These are phyloP conservation scores for Cantharis rufa DNA, from an alignment of 2,888 invertebrate species.

Conservation along the genomic window DNA sequence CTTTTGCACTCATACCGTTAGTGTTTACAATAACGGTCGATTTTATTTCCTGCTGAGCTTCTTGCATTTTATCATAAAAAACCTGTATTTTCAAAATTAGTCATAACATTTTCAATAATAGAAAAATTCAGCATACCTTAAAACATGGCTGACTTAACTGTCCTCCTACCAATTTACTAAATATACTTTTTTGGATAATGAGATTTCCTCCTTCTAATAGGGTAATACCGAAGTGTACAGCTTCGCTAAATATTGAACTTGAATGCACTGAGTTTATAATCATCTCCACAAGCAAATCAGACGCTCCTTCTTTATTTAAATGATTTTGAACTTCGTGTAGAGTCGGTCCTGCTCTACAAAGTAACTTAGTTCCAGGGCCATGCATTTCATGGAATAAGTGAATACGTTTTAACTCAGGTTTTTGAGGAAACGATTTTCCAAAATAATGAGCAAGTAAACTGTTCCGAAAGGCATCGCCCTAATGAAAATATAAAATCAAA, in stretches of 20 bases:
- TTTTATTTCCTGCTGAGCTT: constrained; percentile 92
- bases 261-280: constrained; percentile 92
- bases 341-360: constrained; percentile 86
- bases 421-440: constrained; percentile 65
- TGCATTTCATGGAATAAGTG: constrained; percentile 67
- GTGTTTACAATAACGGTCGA: constrained; percentile 89
- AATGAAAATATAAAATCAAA: constrained; percentile 29
- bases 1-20: constrained; percentile 78
- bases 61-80: constrained; percentile 93
- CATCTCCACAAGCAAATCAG: constrained; percentile 94
- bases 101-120: background rate
- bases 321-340: constrained; percentile 93
- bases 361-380: constrained; percentile 85
- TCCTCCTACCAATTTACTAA: constrained; percentile 80
- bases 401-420: constrained; percentile 56
- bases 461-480: constrained; percentile 78
- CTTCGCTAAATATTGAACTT: constrained; percentile 91
- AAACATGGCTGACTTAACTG: constrained; percentile 94
- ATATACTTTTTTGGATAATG: constrained; percentile 92
- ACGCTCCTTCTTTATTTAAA: constrained; percentile 93
- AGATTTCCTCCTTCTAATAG: constrained; percentile 94
- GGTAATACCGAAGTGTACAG: constrained; percentile 94
- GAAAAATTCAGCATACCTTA: constrained; percentile 60
- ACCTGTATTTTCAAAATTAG: constrained; percentile 63
- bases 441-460: constrained; percentile 78